A percentile compares a stretch with the other conserved stretches of the same genome.
These are phyloP conservation scores for Sitta carolinensis DNA, from an alignment of 2,797 vertebrate species.

Conservation along the genomic window DNA sequence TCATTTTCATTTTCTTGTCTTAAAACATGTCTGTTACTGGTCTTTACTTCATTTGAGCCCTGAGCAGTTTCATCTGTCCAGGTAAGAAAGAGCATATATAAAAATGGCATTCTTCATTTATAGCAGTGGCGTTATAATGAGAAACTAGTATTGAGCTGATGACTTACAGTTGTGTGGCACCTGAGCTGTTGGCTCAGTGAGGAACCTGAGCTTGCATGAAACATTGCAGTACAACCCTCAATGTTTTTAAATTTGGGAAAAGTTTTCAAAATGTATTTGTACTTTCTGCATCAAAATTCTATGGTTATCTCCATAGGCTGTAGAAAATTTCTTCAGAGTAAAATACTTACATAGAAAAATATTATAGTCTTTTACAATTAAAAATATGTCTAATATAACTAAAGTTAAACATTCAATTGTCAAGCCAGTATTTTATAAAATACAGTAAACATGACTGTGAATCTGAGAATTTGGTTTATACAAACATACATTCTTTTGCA, in stretches of 20 bases:
- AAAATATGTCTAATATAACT: neutral
- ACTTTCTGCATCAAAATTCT: neutral
- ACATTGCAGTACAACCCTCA: neutral
- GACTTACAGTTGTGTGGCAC: neutral
- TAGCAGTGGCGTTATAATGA: neutral
- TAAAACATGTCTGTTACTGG: accelerated
- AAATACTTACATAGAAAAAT: neutral
- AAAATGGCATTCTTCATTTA: neutral
- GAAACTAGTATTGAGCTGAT: neutral
- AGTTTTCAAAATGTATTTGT: neutral
- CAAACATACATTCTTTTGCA: neutral
- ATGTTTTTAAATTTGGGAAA: neutral
- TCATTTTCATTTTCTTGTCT: neutral
- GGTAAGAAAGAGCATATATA: neutral
- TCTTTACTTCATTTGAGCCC: neutral
- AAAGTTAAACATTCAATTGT: constrained; percentile 7
- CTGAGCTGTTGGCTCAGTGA: neutral
- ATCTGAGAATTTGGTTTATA: neutral
- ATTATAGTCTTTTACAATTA: neutral
- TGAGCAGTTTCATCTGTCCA: neutral
- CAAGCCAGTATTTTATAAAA: neutral
- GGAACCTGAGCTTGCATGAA: neutral
- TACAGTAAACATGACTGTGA: neutral
- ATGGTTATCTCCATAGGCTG: neutral
- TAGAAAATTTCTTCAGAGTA: neutral